Conservation (phyloP, 37 sponge, comb jelly and placozoan species). For the Bolinopsis microptera region DNA sequence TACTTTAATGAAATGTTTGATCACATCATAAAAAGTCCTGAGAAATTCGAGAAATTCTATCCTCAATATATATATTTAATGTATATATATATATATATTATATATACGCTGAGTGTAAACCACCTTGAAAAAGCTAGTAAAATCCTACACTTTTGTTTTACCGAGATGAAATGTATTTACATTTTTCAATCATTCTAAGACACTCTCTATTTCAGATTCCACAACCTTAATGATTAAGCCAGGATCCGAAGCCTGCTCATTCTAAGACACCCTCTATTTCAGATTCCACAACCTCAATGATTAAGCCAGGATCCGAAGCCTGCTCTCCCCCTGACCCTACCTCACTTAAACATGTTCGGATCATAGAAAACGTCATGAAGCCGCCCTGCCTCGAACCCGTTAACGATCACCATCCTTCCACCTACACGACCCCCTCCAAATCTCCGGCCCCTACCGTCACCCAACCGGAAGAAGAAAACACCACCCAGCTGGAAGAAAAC, state of each 20-base stretch:
- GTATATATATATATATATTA: too few relatives aligned
- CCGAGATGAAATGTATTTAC: too few relatives aligned
- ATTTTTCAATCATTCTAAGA: too few relatives aligned
- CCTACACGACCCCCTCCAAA: background rate
- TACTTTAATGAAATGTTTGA: too few relatives aligned
- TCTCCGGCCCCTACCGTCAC: background rate
- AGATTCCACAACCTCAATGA: constrained; percentile 55
- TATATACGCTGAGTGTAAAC: too few relatives aligned
- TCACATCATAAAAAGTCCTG: too few relatives aligned
- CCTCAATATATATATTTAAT: too few relatives aligned
- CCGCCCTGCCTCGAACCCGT: background rate
- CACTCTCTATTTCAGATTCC: constrained; percentile 65
- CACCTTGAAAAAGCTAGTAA: too few relatives aligned
- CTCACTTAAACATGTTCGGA: constrained; percentile 20
- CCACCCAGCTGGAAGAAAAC: background rate
- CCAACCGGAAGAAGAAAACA: background rate
- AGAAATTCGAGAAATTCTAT: too few relatives aligned
- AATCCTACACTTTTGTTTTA: too few relatives aligned
- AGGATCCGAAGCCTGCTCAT: constrained; percentile 29
- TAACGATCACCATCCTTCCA: background rate
- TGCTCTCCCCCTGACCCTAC: constrained; percentile 24
- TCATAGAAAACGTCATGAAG: constrained; percentile 28
- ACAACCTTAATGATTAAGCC: constrained; percentile 45
- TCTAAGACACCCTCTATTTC: background rate
- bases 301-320: constrained; percentile 47